These are phyloP conservation scores for Orientallactaga bullata DNA, from an alignment of 2,113 vertebrate species.

Conservation along the genomic window DNA sequence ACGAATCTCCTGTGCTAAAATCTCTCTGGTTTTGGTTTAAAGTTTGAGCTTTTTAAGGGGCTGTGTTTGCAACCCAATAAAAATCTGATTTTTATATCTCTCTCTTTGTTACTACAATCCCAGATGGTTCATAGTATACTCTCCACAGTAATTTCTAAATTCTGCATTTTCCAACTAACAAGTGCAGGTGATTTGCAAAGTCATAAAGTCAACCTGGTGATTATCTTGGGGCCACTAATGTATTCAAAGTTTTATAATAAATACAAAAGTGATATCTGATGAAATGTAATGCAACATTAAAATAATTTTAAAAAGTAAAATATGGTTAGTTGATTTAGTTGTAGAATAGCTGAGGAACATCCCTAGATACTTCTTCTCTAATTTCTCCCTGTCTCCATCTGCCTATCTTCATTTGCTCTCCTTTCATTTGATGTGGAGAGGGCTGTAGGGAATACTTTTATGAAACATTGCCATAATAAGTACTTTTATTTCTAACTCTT, in stretches of 20 bases:
- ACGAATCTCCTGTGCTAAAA: background rate
- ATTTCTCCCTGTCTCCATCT: background rate
- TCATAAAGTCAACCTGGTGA: background rate
- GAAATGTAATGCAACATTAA: background rate
- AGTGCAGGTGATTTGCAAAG: slow-evolving; percentile 21
- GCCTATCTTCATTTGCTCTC: background rate
- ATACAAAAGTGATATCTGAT: background rate
- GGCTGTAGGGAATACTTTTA: slow-evolving; percentile 10
- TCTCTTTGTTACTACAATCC: background rate
- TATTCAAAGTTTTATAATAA: slow-evolving; percentile 22
- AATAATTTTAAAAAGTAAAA: slow-evolving; percentile 30
- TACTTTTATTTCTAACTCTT: slow-evolving; percentile 43
- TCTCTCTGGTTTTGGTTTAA: background rate
- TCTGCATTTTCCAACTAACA: slow-evolving; percentile 35
- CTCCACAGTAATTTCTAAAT: slow-evolving; percentile 9
- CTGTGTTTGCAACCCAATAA: slow-evolving; percentile 14
- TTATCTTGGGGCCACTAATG: background rate
- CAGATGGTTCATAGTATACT: slow-evolving; percentile 4
- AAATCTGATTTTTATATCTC: slow-evolving; percentile 10
- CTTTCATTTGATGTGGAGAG: slow-evolving; percentile 7
- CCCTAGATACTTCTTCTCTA: background rate
- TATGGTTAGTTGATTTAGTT: background rate
- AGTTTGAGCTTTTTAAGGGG: slow-evolving; percentile 12
- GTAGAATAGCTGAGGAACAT: background rate
- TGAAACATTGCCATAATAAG: background rate